These are phyloP conservation scores for Camponotus fellah DNA, from an alignment of 2,888 invertebrate genomes.

Conservation along the genomic window DNA sequence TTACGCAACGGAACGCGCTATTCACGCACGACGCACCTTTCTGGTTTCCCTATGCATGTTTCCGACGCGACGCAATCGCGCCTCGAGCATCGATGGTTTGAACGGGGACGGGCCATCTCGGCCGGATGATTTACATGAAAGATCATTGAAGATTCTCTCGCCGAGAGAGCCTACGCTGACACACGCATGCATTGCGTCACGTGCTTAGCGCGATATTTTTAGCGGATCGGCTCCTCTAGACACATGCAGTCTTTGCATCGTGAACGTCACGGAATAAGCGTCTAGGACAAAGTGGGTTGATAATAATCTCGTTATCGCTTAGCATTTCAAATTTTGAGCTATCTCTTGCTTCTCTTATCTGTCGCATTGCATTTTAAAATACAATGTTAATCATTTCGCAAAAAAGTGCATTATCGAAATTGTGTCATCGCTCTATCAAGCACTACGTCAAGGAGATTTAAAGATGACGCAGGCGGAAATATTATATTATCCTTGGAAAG, in stretches of 20 bases:
- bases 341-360: neutral
- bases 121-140: constrained; percentile 81
- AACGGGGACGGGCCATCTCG: constrained; percentile 80
- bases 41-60: constrained; percentile 23
- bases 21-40: constrained; percentile 58
- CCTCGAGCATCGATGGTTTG: constrained; percentile 71
- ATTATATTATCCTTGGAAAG: constrained; percentile 4
- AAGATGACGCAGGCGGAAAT: constrained; percentile 8
- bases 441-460: neutral
- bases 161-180: constrained; percentile 30
- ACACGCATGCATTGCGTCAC: constrained; percentile 40
- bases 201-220: constrained; percentile 37
- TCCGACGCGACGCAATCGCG: constrained; percentile 61
- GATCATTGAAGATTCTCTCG: constrained; percentile 79
- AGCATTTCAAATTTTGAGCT: neutral
- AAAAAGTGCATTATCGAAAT: neutral
- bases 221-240: constrained; percentile 8
- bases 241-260: constrained; percentile 19
- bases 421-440: neutral
- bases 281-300: neutral
- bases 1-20: constrained; percentile 71
- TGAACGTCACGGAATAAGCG: constrained; percentile 13
- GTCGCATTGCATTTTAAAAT: neutral
- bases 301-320: neutral
- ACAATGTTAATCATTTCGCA: neutral